Evolutionary conservation across 2,113 vertebrate species (phyloP).

Genomic region (Protobothrops flavoviridis): DNA sequence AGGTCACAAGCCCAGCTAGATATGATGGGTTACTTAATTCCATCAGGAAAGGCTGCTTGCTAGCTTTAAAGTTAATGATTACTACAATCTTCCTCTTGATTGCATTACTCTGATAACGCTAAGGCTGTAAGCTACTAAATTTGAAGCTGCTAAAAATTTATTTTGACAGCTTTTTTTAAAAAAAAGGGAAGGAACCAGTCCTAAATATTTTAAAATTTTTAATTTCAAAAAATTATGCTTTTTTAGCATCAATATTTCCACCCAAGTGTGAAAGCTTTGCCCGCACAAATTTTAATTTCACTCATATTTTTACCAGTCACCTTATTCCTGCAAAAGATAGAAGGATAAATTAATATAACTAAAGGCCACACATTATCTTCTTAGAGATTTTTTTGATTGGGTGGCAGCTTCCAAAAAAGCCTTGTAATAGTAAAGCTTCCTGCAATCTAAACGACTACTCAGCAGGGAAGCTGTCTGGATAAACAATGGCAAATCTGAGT

Average conservation of each 20-base stretch:
- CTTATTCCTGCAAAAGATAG: neutral
- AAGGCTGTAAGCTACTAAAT: too few relatives aligned
- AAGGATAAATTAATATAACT: constrained; percentile 12
- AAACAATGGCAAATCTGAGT: constrained; percentile 47
- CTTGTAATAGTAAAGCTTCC: constrained; percentile 28
- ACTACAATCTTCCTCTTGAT: too few relatives aligned
- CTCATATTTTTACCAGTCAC: neutral
- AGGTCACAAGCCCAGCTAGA: too few relatives aligned
- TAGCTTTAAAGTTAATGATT: neutral
- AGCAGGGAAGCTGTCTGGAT: constrained; percentile 40
- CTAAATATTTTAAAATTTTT: neutral
- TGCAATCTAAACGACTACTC: constrained; percentile 33
- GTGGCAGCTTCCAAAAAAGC: constrained; percentile 1
- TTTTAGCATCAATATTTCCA: neutral
- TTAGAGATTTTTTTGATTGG: neutral
- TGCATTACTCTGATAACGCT: too few relatives aligned
- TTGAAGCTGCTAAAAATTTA: neutral
- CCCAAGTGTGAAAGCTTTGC: neutral
- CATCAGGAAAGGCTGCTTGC: neutral
- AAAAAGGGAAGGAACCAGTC: neutral
- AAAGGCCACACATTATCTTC: constrained; percentile 8
- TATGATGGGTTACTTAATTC: neutral
- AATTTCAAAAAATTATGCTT: neutral
- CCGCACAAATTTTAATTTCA: neutral
- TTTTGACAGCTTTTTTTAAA: neutral